Percentiles rank a stretch among this genome's conserved stretches.
Evolutionary conservation across 2,797 vertebrate genomes (phyloP).

Genomic region (Tenualosa ilisha): DNA sequence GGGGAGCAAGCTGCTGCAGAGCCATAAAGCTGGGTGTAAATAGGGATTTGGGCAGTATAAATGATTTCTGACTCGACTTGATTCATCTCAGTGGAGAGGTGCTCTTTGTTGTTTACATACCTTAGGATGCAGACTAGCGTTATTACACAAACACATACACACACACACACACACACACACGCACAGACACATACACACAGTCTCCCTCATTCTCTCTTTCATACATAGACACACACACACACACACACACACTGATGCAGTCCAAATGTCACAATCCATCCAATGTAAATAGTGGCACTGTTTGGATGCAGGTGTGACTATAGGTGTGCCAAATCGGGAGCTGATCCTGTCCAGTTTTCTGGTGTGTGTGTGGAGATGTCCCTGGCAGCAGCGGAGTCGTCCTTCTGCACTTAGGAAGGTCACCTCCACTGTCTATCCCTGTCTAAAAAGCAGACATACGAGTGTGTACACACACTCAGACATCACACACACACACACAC

Average conservation of each 20-base stretch:
- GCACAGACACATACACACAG: neutral
- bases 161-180: constrained; percentile 6
- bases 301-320: neutral
- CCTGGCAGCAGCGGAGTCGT: constrained; percentile 38
- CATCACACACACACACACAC: constrained; percentile 12
- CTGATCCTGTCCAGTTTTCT: neutral
- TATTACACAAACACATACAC: constrained; percentile 1
- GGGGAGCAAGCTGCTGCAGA: constrained; percentile 18
- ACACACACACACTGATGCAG: neutral
- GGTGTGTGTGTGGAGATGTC: neutral
- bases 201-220: neutral
- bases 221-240: constrained; percentile 2
- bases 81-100: constrained; percentile 38
- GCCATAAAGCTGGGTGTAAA: constrained; percentile 40
- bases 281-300: neutral
- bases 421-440: constrained; percentile 25
- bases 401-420: constrained; percentile 53
- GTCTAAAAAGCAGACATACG: neutral
- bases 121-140: constrained; percentile 27
- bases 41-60: constrained; percentile 14
- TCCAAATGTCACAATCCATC: constrained; percentile 31
- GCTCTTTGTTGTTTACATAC: constrained; percentile 36
- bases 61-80: neutral
- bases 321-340: neutral
- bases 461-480: neutral